phyloP scores from a whole-genome alignment of 2,888 invertebrate genomes.

The Aphidoletes aphidimyza region DNA sequence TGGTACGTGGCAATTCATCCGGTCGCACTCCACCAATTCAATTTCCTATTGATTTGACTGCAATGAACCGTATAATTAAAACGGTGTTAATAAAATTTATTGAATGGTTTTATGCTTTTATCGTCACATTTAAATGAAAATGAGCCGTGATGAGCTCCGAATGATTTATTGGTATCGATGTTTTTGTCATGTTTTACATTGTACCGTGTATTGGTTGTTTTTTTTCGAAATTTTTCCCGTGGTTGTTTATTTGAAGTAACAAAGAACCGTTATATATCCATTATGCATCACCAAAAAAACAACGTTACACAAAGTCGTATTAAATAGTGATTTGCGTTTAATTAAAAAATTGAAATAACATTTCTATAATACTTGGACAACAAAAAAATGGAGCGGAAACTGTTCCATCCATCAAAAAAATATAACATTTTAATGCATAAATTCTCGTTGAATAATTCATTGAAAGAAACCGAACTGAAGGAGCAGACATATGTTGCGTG shows the following conservation, averaged over 20 bases:
- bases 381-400: constrained; percentile 38
- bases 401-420: background rate
- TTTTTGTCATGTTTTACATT: background rate
- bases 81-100: constrained; percentile 54
- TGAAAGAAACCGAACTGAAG: background rate
- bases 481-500: constrained; percentile 55
- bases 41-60: constrained; percentile 39
- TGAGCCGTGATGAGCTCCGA: background rate
- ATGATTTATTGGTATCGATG: background rate
- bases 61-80: constrained; percentile 54
- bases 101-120: constrained; percentile 23
- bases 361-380: too few relatives aligned
- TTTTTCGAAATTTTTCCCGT: too few relatives aligned
- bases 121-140: background rate
- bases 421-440: background rate
- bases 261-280: background rate
- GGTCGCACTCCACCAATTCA: constrained; percentile 22
- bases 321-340: constrained; percentile 31
- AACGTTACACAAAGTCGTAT: background rate
- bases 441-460: constrained; percentile 50
- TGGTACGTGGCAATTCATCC: constrained; percentile 2
- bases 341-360: background rate
- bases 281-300: constrained; percentile 18
- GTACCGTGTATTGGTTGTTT: too few relatives aligned
- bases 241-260: background rate